Conservation (phyloP, 2,113 vertebrate genomes). For the Channa argus region DNA sequence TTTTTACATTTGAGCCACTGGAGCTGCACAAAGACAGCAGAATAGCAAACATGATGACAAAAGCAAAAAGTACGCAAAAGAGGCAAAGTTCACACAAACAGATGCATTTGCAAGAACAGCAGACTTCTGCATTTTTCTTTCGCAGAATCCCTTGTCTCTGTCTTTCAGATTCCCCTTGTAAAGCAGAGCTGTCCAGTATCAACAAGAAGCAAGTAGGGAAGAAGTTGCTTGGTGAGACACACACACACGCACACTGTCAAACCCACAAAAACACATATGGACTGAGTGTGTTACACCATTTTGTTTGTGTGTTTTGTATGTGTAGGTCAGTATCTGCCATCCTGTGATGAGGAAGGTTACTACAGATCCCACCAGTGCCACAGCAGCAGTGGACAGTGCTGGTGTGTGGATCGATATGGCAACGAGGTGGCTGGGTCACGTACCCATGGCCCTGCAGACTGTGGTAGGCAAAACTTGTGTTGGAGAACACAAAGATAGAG, state of each 20-base stretch:
- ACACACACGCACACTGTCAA: conserved; percentile 3
- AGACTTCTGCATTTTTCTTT: conserved; percentile 46
- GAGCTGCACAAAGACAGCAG: conserved; percentile 5
- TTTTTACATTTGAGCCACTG: conserved; percentile 17
- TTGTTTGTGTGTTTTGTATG: conserved; percentile 34
- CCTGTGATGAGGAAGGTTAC: conserved; percentile 95
- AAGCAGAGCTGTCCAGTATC: conserved; percentile 89
- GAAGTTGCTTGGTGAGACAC: conserved; percentile 91
- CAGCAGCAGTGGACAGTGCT: conserved; percentile 91
- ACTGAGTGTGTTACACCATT: not conserved
- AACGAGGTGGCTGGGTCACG: conserved; percentile 92
- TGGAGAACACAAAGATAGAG: not conserved
- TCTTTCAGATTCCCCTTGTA: conserved; percentile 93
- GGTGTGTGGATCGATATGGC: conserved; percentile 97
- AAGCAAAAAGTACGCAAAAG: conserved; percentile 50
- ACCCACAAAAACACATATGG: not conserved
- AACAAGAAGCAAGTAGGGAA: conserved; percentile 90
- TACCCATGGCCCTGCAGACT: conserved; percentile 86
- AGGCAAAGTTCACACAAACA: conserved; percentile 31
- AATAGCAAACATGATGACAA: conserved; percentile 25
- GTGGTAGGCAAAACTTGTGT: conserved; percentile 84
- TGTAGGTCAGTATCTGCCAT: conserved; percentile 90
- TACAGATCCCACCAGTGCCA: conserved; percentile 95
- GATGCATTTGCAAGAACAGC: conserved; percentile 31
- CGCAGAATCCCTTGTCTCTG: conserved; percentile 34